Conservation (phyloP, 2,113 vertebrate genomes). For the Gopherus flavomarginatus region DNA sequence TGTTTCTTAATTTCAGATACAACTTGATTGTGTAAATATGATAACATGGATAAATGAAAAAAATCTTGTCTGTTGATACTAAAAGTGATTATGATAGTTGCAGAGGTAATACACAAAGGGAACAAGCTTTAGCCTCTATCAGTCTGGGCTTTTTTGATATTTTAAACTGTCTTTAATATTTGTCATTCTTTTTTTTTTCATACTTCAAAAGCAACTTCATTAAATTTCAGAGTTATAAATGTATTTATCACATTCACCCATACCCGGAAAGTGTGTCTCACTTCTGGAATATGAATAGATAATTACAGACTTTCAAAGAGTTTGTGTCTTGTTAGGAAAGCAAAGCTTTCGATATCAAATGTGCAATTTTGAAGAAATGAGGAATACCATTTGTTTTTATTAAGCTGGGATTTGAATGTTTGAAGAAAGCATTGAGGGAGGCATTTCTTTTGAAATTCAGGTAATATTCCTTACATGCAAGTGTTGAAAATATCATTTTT, state of each 20-base stretch:
- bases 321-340: conserved; percentile 70
- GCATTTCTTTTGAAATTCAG: conserved; percentile 78
- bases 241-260: conserved; percentile 60
- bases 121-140: conserved; percentile 4
- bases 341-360: conserved; percentile 70
- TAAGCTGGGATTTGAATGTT: conserved; percentile 86
- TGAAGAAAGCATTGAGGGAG: conserved; percentile 76
- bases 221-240: conserved; percentile 68
- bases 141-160: conserved; percentile 35
- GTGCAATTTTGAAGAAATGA: conserved; percentile 79
- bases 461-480: conserved; percentile 75
- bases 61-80: conserved; percentile 23
- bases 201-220: conserved; percentile 63
- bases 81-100: conserved; percentile 7
- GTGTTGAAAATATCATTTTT: conserved; percentile 78
- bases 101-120: conserved; percentile 3
- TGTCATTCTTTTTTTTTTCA: conserved; percentile 32
- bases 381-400: conserved; percentile 84
- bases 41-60: conserved; percentile 26
- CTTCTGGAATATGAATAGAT: conserved; percentile 62
- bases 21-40: conserved; percentile 32
- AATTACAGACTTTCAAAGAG: conserved; percentile 74
- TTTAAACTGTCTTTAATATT: conserved; percentile 52
- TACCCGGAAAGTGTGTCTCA: conserved; percentile 20
- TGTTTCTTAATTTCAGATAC: conserved; percentile 29